phyloP scores from a whole-genome alignment of 2,113 vertebrate species.

The Excalfactoria chinensis region DNA sequence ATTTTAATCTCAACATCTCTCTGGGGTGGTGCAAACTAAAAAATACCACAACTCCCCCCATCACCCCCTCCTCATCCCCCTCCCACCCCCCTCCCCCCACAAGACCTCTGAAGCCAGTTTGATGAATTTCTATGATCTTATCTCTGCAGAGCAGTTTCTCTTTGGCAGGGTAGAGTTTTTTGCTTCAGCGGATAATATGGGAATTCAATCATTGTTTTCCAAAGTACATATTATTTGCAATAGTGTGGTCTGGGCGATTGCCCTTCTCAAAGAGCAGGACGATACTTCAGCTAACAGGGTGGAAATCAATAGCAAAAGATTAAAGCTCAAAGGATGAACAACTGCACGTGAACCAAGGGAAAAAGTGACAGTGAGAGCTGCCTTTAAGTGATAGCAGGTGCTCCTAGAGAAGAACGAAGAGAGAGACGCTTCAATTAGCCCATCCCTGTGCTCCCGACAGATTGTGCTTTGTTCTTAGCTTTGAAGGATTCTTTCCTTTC shows the following conservation, averaged over 20 bases:
- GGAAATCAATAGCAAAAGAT: slow-evolving; percentile 72
- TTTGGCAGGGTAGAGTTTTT: slow-evolving; percentile 44
- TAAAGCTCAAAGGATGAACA: slow-evolving; percentile 69
- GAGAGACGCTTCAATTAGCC: slow-evolving; percentile 47
- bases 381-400: slow-evolving; percentile 64
- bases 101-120: neutral
- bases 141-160: slow-evolving; percentile 51
- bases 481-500: slow-evolving; percentile 52
- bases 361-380: slow-evolving; percentile 47
- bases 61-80: too few relatives aligned
- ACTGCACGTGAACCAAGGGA: slow-evolving; percentile 2
- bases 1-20: slow-evolving; percentile 25
- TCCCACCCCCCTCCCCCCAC: too few relatives aligned
- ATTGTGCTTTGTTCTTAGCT: slow-evolving; percentile 44
- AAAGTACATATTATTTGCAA: slow-evolving; percentile 63
- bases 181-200: slow-evolving; percentile 17
- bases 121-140: slow-evolving; percentile 46
- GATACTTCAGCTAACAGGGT: slow-evolving; percentile 68
- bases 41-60: too few relatives aligned
- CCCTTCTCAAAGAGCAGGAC: slow-evolving; percentile 52
- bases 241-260: slow-evolving; percentile 23
- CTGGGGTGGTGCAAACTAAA: neutral
- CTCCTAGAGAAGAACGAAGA: neutral
- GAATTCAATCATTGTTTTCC: slow-evolving; percentile 73
- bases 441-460: neutral